Conservation (phyloP, 2,113 vertebrate species). For the Percopsis transmontana region DNA sequence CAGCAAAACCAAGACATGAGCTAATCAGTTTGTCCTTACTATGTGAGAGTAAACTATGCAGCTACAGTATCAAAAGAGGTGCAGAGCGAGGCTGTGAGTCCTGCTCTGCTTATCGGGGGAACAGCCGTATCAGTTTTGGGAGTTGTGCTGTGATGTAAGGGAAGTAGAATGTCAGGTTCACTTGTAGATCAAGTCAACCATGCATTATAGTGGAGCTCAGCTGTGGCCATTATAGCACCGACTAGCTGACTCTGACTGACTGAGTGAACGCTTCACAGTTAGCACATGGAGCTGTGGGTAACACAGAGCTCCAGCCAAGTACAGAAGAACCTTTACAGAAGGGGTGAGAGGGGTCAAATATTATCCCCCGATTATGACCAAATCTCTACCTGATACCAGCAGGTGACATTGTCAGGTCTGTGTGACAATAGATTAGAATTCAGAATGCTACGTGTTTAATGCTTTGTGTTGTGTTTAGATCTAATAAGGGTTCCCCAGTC, state of each 20-base stretch:
- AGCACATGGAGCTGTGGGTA: conserved; percentile 45
- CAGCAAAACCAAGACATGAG: conserved; percentile 4
- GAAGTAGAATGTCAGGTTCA: conserved; percentile 78
- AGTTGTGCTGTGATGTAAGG: conserved; percentile 75
- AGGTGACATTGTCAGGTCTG: conserved; percentile 11
- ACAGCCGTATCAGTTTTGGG: conserved; percentile 73
- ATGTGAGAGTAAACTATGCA: conserved; percentile 60
- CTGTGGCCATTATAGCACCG: conserved; percentile 60
- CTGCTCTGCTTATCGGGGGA: conserved; percentile 71
- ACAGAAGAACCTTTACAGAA: conserved; percentile 31
- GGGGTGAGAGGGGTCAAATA: conserved; percentile 23
- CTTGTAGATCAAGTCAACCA: conserved; percentile 81
- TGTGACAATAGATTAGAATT: conserved; percentile 21
- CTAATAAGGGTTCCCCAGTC: conserved; percentile 15
- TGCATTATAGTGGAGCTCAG: conserved; percentile 75
- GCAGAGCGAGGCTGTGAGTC: conserved; percentile 70
- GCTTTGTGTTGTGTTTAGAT: conserved; percentile 16
- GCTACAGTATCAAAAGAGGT: conserved; percentile 67
- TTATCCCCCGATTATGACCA: neutral
- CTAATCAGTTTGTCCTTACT: conserved; percentile 37
- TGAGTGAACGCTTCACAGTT: conserved; percentile 54
- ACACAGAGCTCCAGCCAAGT: conserved; percentile 43
- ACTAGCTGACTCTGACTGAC: conserved; percentile 48
- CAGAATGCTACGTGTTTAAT: conserved; percentile 28
- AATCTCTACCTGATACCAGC: conserved; percentile 22